phyloP scores from a whole-genome alignment of 2,113 vertebrate genomes.

The Sprattus sprattus region DNA sequence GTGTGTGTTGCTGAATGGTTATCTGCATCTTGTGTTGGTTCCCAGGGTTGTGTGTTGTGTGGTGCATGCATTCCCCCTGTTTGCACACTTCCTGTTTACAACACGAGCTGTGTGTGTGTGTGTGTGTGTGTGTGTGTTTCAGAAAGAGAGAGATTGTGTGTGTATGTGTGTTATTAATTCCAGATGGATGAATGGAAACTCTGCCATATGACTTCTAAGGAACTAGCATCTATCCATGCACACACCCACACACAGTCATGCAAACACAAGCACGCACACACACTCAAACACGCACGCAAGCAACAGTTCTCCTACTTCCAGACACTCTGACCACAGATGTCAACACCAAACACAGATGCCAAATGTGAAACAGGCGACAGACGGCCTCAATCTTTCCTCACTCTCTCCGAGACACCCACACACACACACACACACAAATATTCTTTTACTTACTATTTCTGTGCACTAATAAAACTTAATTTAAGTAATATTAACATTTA shows the following conservation, averaged over 20 bases:
- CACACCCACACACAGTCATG: neutral
- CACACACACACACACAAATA: no score
- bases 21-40: neutral
- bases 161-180: slow-evolving; percentile 7
- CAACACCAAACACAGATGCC: slow-evolving; percentile 10
- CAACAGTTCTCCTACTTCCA: neutral
- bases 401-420: no score
- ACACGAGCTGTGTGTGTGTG: neutral
- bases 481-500: no score
- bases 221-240: neutral
- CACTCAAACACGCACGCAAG: neutral
- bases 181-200: neutral
- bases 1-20: neutral
- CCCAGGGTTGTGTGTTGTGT: neutral
- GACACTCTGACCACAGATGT: slow-evolving; percentile 11
- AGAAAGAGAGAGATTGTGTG: neutral
- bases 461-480: no score
- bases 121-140: neutral
- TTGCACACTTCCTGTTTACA: slow-evolving; percentile 16
- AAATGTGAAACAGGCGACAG: neutral
- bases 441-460: neutral
- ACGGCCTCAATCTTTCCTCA: neutral
- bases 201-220: slow-evolving; percentile 9
- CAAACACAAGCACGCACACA: neutral
- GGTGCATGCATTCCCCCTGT: neutral